These are phyloP conservation scores for Drosophila truncata DNA, from an alignment of 1,140 invertebrate species.

Conservation along the genomic window DNA sequence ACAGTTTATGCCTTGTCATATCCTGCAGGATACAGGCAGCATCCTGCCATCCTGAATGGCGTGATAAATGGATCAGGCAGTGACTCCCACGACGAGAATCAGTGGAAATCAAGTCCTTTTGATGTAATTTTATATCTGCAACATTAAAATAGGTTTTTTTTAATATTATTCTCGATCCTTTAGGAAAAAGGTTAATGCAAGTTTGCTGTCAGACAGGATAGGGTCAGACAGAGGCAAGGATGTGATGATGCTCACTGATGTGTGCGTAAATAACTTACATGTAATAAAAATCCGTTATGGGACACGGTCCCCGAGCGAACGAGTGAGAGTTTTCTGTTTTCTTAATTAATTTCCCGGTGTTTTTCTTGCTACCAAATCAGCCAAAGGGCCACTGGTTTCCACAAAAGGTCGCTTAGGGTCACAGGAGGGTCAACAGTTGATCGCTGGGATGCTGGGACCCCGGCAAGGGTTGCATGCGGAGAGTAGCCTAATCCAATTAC, in stretches of 20 bases:
- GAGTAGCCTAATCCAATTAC: conserved; percentile 70
- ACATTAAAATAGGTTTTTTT: neutral
- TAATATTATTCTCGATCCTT: neutral
- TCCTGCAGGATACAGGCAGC: conserved; percentile 44
- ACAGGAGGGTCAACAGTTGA: conserved; percentile 29
- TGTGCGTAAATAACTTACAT: conserved; percentile 63
- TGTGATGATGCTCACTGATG: conserved; percentile 52
- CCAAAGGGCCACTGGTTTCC: conserved; percentile 33
- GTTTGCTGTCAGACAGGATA: neutral
- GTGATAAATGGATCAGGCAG: conserved; percentile 60
- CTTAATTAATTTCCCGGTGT: conserved; percentile 72
- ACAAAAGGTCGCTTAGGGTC: conserved; percentile 31
- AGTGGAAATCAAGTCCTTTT: neutral
- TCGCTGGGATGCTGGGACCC: conserved; percentile 18
- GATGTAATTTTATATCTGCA: neutral
- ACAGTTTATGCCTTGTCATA: conserved; percentile 62
- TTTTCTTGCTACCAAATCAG: conserved; percentile 28
- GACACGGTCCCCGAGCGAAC: conserved; percentile 17
- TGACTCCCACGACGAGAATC: conserved; percentile 1
- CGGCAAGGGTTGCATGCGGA: conserved; percentile 28
- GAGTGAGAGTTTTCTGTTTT: conserved; percentile 38
- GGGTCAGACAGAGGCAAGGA: neutral
- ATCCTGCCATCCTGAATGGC: conserved; percentile 41
- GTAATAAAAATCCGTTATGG: conserved; percentile 68
- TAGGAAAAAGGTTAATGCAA: neutral